A percentile compares a stretch with the other conserved stretches of the same genome.
These are phyloP conservation scores for Leucoraja ocellata DNA, from an alignment of 2,797 vertebrate species.

Conservation along the genomic window DNA sequence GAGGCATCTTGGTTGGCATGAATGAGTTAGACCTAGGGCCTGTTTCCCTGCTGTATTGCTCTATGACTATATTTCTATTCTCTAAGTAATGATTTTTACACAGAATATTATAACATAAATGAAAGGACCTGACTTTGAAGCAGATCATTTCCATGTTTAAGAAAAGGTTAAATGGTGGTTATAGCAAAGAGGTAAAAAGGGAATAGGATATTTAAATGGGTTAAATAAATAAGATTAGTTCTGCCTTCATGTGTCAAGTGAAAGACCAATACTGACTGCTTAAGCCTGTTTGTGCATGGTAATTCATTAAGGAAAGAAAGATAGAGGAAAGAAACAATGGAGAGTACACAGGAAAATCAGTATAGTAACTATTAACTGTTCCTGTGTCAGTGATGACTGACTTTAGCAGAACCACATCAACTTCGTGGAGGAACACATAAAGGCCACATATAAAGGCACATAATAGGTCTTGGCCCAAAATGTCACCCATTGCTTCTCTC, in stretches of 20 bases:
- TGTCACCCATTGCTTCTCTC: no score
- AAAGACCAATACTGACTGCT: not conserved
- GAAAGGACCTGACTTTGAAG: not conserved
- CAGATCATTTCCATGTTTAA: not conserved
- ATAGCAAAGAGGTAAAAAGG: not conserved
- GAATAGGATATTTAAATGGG: not conserved
- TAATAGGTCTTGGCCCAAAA: no score
- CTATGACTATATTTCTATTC: no score
- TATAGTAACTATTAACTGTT: not conserved
- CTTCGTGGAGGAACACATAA: not conserved
- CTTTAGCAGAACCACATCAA: not conserved
- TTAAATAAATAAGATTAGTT: not conserved
- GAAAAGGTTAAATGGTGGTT: not conserved
- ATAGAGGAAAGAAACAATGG: not conserved
- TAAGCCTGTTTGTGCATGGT: not conserved
- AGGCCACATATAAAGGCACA: no score
- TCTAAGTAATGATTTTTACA: not conserved
- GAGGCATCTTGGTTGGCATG: no score
- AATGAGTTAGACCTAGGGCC: no score
- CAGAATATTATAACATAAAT: not conserved
- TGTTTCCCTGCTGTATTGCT: no score
- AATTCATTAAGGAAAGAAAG: not conserved
- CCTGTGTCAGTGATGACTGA: not conserved
- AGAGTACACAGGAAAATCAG: not conserved
- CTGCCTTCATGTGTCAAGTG: not conserved